These are phyloP conservation scores for Syngnathus scovelli DNA, from an alignment of 2,113 vertebrate genomes.

Conservation along the genomic window DNA sequence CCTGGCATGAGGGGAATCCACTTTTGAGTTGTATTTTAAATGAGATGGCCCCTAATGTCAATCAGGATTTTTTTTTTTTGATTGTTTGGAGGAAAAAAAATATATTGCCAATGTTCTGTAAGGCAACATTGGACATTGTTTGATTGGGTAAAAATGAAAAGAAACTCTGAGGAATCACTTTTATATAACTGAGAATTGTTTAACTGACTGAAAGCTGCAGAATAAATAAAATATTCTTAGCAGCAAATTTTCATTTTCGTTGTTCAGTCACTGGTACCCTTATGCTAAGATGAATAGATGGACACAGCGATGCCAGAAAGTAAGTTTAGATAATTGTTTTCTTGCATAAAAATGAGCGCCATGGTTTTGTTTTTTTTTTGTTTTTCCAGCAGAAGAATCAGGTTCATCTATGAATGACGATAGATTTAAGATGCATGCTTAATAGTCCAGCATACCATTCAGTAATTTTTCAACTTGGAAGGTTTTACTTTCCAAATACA, in stretches of 20 bases:
- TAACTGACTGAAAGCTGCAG: background rate
- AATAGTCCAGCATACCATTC: background rate
- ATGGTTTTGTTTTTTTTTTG: background rate
- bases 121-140: background rate
- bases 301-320: background rate
- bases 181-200: background rate
- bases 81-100: background rate
- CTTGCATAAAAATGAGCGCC: background rate
- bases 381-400: background rate
- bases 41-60: background rate
- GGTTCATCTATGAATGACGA: background rate
- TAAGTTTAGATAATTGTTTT: background rate
- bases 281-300: background rate
- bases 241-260: background rate
- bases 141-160: background rate
- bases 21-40: slow-evolving; percentile 21
- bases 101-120: background rate
- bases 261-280: background rate
- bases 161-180: background rate
- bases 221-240: background rate
- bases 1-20: slow-evolving; percentile 15
- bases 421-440: background rate
- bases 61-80: background rate
- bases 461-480: slow-evolving; percentile 20
- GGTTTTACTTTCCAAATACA: slow-evolving; percentile 19